Evolutionary conservation across 2,888 invertebrate species (phyloP), one percentile per base, ranked within the genome.

Genomic region (Sisyra terminalis): DNA sequence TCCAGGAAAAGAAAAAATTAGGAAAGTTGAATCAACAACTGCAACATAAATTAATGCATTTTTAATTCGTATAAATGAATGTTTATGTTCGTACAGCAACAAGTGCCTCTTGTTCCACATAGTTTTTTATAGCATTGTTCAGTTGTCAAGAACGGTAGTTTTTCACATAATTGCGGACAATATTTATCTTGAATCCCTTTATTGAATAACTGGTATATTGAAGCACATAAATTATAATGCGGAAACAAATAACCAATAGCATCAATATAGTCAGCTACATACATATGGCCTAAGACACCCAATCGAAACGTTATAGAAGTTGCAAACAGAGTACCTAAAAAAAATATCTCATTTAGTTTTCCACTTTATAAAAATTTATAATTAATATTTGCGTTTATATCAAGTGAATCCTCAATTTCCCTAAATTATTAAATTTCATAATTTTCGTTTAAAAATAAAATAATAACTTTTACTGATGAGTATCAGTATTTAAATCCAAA

Each of bases 241-340:
- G 89, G 88, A 48, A 81, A 71, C 29, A 76, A 55, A 47, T 84
- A 66, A 52, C 86, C 74, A 29, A 80, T 52, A 66, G 71, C 69
- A 51, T 82, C 78, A 14, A 88, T 56, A 1, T 63, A 53, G 1
- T 69, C 53, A 0, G 79, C 76, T 0, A 74, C 66, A 6, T 74
- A 52, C 45, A 67, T 57, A 2, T 80, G 66, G 18, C 73, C 64
- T 4, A 84, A 58, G 11, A 63, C 57, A 0, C 78, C 76, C 29
- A 72, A 63, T 4, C 64, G 63, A 50, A 88, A 62, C 1, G 86
- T 72, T 44, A 75, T 69, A 1, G 85, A 75, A 8, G 82, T 72
- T 50, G 85, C 66, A 44, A 80, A 69, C 2, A 78, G 73, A 40
- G 77, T 69, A 46, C 87, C 85, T 84, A 55, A 34, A 63, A 61